Percentiles rank a stretch among this genome's conserved stretches.
phyloP scores from a whole-genome alignment of 2,888 invertebrate species.

The Cataglyphis albicans region DNA sequence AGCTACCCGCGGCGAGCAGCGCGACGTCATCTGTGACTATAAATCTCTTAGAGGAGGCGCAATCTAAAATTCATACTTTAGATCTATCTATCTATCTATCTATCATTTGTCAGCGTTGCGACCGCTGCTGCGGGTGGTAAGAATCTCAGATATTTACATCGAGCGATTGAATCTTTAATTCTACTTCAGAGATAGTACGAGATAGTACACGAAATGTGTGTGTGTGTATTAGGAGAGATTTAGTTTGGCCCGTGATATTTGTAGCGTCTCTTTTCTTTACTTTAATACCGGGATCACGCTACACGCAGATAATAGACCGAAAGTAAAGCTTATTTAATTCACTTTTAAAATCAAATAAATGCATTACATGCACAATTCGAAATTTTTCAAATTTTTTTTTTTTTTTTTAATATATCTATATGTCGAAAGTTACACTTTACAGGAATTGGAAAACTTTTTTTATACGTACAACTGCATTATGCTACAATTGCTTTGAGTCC shows the following conservation, averaged over 20 bases:
- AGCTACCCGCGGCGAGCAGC: not conserved
- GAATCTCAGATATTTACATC: constrained; percentile 1
- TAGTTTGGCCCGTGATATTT: not conserved
- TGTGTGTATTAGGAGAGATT: not conserved
- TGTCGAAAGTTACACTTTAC: not conserved
- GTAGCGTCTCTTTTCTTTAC: not conserved
- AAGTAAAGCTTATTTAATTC: constrained; percentile 5
- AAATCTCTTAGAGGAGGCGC: constrained; percentile 30
- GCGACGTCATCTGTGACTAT: constrained; percentile 27
- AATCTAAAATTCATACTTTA: constrained; percentile 46
- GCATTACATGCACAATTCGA: not conserved
- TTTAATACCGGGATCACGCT: not conserved
- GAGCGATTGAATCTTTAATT: constrained; percentile 11
- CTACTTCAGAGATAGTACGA: not conserved
- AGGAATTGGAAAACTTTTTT: not conserved
- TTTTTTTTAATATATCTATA: not conserved
- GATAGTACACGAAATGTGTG: no score
- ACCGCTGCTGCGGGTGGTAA: not conserved
- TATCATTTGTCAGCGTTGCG: constrained; percentile 11
- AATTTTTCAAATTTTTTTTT: no score
- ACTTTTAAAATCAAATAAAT: constrained; percentile 7
- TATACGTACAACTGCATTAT: not conserved
- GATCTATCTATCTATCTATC: constrained; percentile 23
- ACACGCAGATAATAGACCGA: not conserved
- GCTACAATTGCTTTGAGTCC: not conserved